A percentile compares a stretch with the other conserved stretches of the same genome.
Evolutionary conservation across 2,797 vertebrate genomes (phyloP).

Genomic region (Tapirus indicus): DNA sequence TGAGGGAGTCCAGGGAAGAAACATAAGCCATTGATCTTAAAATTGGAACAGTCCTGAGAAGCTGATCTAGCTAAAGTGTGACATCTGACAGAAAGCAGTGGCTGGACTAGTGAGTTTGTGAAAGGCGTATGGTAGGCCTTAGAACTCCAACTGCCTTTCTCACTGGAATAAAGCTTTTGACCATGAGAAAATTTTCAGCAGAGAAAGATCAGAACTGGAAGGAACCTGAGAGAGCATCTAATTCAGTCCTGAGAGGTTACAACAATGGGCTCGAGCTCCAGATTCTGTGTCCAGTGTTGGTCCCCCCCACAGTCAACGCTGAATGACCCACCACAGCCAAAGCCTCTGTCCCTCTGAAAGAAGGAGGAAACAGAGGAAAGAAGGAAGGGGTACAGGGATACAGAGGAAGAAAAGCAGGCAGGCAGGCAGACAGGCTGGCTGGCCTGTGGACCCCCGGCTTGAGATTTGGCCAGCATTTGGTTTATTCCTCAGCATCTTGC

Average conservation of each 20-base stretch:
- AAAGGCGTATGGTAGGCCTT: neutral
- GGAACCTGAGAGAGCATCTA: neutral
- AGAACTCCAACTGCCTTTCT: neutral
- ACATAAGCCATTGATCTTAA: neutral
- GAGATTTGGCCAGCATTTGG: neutral
- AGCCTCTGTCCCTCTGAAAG: neutral
- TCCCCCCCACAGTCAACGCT: neutral
- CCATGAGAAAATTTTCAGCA: neutral
- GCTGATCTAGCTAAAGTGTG: neutral
- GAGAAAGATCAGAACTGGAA: conserved; percentile 16
- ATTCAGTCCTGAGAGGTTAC: neutral
- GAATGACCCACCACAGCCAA: neutral
- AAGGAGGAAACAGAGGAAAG: neutral
- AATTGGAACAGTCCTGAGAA: neutral
- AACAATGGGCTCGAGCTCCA: neutral
- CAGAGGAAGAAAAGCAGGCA: neutral
- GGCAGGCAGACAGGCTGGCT: neutral
- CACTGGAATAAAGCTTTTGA: neutral
- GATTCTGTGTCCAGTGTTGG: neutral
- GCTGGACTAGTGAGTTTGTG: neutral
- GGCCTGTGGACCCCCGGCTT: neutral
- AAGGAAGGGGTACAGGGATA: neutral
- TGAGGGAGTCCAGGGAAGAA: neutral
- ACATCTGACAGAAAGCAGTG: neutral
- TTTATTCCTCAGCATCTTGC: conserved; percentile 49